phyloP scores from a whole-genome alignment of 2,113 vertebrate genomes.

The Salminus brasiliensis region DNA sequence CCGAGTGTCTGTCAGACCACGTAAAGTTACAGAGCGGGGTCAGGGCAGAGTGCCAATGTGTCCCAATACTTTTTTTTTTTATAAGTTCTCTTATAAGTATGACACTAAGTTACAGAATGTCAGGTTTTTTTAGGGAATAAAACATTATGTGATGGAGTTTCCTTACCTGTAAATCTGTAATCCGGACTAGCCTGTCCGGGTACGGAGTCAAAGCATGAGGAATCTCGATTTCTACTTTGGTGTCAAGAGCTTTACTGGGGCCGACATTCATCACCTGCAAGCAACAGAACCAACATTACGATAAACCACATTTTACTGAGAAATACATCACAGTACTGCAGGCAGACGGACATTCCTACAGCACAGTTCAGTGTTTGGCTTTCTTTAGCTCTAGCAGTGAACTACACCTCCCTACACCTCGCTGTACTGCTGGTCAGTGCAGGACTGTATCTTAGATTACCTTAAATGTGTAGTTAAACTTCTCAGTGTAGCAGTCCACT shows the following conservation, averaged over 20 bases:
- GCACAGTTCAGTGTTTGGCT: not conserved
- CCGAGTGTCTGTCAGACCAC: too few relatives aligned
- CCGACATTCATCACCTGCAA: constrained; percentile 88
- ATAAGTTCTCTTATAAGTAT: too few relatives aligned
- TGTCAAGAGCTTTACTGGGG: constrained; percentile 82
- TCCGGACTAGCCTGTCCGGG: constrained; percentile 80
- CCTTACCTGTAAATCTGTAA: constrained; percentile 83
- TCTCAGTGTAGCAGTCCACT: constrained; percentile 81
- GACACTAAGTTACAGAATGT: not conserved
- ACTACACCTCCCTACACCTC: too few relatives aligned
- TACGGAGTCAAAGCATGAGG: constrained; percentile 83
- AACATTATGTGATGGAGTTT: not conserved
- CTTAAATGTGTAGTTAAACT: constrained; percentile 90
- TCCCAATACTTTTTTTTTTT: too few relatives aligned
- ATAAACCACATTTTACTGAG: constrained; percentile 4
- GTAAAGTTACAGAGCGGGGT: too few relatives aligned
- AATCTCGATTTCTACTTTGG: constrained; percentile 79
- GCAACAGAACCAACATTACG: constrained; percentile 18
- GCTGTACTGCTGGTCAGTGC: too few relatives aligned
- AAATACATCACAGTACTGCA: not conserved
- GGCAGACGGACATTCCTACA: too few relatives aligned
- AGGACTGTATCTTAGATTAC: constrained; percentile 77
- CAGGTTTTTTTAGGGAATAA: not conserved
- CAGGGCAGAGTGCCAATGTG: too few relatives aligned
- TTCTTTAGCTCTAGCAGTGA: too few relatives aligned